Conservation (phyloP, 2,797 vertebrate genomes). For the Hapalemur alaotrensis region DNA sequence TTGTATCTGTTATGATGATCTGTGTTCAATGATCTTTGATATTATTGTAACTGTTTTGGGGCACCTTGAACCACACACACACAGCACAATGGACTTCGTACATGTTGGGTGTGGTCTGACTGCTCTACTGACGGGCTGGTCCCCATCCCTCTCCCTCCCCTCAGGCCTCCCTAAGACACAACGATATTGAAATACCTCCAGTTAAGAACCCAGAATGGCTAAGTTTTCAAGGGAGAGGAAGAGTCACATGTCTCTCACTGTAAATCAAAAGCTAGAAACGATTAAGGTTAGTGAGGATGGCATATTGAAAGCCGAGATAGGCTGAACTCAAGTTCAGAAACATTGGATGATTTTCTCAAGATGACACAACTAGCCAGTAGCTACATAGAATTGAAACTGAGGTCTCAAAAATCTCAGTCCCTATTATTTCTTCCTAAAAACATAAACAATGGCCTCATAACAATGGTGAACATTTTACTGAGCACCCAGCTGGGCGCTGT, state of each 20-base stretch:
- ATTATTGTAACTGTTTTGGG: neutral
- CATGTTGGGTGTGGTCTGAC: too few species aligned
- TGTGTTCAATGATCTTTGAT: neutral
- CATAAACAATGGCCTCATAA: neutral
- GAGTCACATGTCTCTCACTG: neutral
- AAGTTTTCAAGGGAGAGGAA: neutral
- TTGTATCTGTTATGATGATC: neutral
- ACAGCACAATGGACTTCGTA: too few species aligned
- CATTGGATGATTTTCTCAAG: neutral
- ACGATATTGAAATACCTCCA: neutral
- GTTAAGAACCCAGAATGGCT: neutral
- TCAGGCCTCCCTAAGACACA: neutral
- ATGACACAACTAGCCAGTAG: neutral
- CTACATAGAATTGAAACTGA: neutral
- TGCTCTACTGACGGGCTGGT: neutral
- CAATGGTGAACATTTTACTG: neutral
- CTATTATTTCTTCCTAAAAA: neutral
- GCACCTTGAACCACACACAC: neutral
- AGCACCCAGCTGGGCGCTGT: accelerated
- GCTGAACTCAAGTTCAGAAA: neutral
- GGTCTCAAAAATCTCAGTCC: neutral
- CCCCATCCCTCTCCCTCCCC: neutral
- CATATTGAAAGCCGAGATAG: neutral
- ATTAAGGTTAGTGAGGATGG: neutral
- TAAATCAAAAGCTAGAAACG: neutral